Evolutionary conservation across 2,888 invertebrate species (phyloP), one percentile per base, ranked within the genome.

Genomic region (Marasmarcha lunaedactyla): DNA sequence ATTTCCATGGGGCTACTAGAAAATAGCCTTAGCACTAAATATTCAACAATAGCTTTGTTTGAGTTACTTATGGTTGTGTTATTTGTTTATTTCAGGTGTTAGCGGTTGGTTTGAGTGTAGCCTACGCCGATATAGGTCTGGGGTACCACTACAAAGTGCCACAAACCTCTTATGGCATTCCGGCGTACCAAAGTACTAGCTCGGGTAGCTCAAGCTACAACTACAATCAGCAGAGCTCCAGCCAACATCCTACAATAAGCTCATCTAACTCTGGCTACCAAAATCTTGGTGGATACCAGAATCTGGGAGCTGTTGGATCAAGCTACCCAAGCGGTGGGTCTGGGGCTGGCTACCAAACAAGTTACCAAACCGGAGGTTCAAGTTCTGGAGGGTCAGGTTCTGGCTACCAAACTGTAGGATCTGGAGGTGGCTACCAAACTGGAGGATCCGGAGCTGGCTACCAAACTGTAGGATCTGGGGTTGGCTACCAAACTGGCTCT

Each of bases 91-190:
- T 48, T 47, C 68, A 81, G 81, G 57, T 71, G 50, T 45, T 76
- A 27, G 47, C 66, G 30, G 46, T 65, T 27, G 46, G 55, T 13
- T 45, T 72, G 10, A 70, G 71, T 39, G 55, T 63, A n/a, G 73
- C 50, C 13, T 49, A 58, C 4, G 81, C 74, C 3, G 78, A 78
- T 43, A 59, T 73, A 10, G 55, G 68, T 5, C 57, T 68, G 14
- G 77, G 76, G 27, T 76, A 83, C 52, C 59, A 73, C 5, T 84
- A 83, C 57, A 67, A 73, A 43, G 63, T 63, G 12, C 83, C 83
- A 2, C 55, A 71, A 1, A 73, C 76, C 1, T 71, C 77, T 2
- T 85, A 77, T 43, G 79, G 76, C 34, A 49, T 64, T 9, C 79
- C 84, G 1, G 61, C 69, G 1, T 65, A 70, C 46, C 66, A 65